Conservation (phyloP, 2,797 vertebrate genomes). For the Lerista edwardsae region DNA sequence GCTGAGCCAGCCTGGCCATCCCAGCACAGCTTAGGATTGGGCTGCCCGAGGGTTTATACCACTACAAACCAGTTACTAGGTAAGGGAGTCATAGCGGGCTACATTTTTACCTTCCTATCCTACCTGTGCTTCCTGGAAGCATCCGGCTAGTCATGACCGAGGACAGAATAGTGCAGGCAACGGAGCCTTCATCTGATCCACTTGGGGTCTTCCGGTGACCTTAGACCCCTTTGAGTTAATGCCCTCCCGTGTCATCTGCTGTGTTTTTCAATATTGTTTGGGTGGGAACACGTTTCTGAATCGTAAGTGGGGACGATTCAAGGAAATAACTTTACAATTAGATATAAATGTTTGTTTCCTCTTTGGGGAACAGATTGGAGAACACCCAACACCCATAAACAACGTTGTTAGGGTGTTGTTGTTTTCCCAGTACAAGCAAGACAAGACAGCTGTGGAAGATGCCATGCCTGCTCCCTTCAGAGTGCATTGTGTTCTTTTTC, state of each 20-base stretch:
- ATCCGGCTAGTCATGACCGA: too few relatives aligned
- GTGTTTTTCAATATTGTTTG: neutral
- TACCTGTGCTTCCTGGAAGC: too few relatives aligned
- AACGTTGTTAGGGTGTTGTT: neutral
- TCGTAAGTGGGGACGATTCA: neutral
- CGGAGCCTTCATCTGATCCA: too few relatives aligned
- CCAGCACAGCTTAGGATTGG: too few relatives aligned
- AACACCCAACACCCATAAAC: neutral
- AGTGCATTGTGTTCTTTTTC: rapidly evolving
- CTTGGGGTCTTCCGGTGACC: too few relatives aligned
- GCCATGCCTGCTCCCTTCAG: neutral
- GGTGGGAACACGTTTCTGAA: neutral
- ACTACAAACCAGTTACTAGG: too few relatives aligned
- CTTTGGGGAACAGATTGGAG: neutral
- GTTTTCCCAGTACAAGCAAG: neutral
- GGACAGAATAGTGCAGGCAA: too few relatives aligned
- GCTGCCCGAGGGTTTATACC: too few relatives aligned
- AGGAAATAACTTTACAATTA: neutral
- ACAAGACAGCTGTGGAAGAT: neutral
- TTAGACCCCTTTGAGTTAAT: neutral
- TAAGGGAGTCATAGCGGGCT: too few relatives aligned
- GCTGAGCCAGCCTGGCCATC: too few relatives aligned
- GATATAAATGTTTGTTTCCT: conserved; percentile 1
- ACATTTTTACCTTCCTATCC: too few relatives aligned
- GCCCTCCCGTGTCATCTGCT: neutral